Evolutionary conservation across 2,113 vertebrate species (phyloP), one percentile per base, ranked within the genome.

Genomic region (Paraplagusia blochii): DNA sequence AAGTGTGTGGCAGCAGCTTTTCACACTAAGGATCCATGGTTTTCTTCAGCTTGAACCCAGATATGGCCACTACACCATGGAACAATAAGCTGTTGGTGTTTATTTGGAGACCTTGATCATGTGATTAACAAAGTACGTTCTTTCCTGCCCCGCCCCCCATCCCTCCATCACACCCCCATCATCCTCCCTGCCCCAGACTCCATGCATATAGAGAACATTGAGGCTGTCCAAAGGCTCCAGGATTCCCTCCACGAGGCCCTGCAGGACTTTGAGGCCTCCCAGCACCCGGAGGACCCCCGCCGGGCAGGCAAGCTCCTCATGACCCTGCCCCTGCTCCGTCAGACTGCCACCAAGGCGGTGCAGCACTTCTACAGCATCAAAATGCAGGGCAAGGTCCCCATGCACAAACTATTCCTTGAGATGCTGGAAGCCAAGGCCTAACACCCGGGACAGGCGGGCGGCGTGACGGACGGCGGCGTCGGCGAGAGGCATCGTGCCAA

Each of bases 341-440:
- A 97, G 90, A 95, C 94, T 0, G 93, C 95, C 0, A 92, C 92
- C 81, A 94, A 93, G 85, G 92, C 93, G 0, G 91, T 97, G 53
- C 94, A 96, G 83, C 94, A 95, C 81, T 97, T 97, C 90, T 93
- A 94, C 89, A 92, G 91, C 85, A 87, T 95, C 86, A 95, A 96
- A 86, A 91, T 95, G 87, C 93, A 96, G 88, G 95, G 94, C 83
- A 95, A 94, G 79, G 94, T 97, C 71, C 93, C 94, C 87, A 97
- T 97, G 94, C 94, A 95, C 91, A 96, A 95, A 95, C 95, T 96
- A 80, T 95, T 97, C 90, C 90, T 95, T 62, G 95, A 97, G 91
- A 97, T 97, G 95, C 77, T 97, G 73, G 95, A 97, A 81, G 95
- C 95, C 87, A 97, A 96, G 87, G 92, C 94, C 89, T 95, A 94